These are phyloP conservation scores for Sesia bembeciformis DNA, from an alignment of 2,888 invertebrate species.

Conservation along the genomic window DNA sequence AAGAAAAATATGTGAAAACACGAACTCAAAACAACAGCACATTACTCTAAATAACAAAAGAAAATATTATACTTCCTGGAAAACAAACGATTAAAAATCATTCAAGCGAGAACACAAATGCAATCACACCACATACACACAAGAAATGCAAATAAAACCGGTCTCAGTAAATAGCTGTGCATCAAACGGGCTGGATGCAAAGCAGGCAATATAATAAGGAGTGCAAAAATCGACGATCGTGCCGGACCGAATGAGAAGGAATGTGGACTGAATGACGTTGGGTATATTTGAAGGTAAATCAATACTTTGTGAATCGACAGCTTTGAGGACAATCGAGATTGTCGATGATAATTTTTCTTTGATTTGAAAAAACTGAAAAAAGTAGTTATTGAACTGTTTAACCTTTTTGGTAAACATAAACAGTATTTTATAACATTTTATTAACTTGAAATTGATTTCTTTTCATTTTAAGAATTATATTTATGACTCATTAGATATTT, in stretches of 20 bases:
- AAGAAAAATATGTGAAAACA: too few relatives aligned
- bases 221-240: conserved; percentile 57
- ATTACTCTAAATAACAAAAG: too few relatives aligned
- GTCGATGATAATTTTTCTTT: too few relatives aligned
- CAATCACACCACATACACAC: conserved; percentile 15
- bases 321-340: too few relatives aligned
- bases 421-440: too few relatives aligned
- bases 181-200: conserved; percentile 39
- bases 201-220: conserved; percentile 62
- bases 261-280: conserved; percentile 48
- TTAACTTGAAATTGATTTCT: too few relatives aligned
- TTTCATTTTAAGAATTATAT: too few relatives aligned
- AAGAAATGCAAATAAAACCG: conserved; percentile 31
- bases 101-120: background rate
- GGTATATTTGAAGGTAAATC: conserved; percentile 1
- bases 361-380: too few relatives aligned
- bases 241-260: conserved; percentile 41
- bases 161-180: conserved; percentile 42
- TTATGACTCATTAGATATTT: too few relatives aligned
- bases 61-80: background rate
- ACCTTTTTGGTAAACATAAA: too few relatives aligned
- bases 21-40: too few relatives aligned
- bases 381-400: too few relatives aligned
- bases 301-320: background rate
- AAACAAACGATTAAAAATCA: background rate